A percentile compares a stretch with the other conserved stretches of the same genome.
phyloP scores from a whole-genome alignment of 2,797 vertebrate genomes.

The Hydrolagus colliei region DNA sequence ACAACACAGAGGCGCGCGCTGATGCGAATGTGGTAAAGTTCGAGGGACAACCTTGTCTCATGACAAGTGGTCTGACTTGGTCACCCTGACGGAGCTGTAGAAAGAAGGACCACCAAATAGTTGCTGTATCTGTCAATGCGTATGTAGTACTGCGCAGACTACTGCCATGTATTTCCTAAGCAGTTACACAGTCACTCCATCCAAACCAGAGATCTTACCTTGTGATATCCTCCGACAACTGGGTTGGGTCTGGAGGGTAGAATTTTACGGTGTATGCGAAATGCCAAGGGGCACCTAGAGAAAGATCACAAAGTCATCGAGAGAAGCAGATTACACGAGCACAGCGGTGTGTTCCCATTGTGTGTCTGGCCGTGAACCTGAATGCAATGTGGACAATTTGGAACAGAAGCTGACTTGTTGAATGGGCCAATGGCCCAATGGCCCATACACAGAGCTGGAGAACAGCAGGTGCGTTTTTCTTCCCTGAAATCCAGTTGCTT shows the following conservation, averaged over 20 bases:
- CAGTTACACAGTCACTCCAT: too few relatives aligned
- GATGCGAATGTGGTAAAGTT: too few relatives aligned
- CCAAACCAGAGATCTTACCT: slow-evolving; percentile 57
- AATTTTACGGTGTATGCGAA: slow-evolving; percentile 94
- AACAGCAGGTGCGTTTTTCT: not conserved
- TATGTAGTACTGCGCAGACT: too few relatives aligned
- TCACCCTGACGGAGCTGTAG: too few relatives aligned
- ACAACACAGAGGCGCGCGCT: too few relatives aligned
- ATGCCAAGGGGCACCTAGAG: slow-evolving; percentile 77
- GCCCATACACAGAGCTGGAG: not conserved
- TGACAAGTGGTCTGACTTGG: too few relatives aligned
- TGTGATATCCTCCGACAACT: slow-evolving; percentile 93
- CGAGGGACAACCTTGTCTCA: too few relatives aligned
- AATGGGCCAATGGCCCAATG: not conserved
- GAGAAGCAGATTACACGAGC: not conserved
- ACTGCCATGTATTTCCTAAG: too few relatives aligned
- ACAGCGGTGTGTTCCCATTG: too few relatives aligned
- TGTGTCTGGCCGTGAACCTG: not conserved
- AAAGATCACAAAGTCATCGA: slow-evolving; percentile 38
- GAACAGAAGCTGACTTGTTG: not conserved
- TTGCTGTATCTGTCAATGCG: too few relatives aligned
- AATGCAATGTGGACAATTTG: not conserved
- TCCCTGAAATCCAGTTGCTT: not conserved
- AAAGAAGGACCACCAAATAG: too few relatives aligned
- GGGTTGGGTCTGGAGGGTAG: slow-evolving; percentile 91